Base-by-base conservation (phyloP, 2,797 vertebrate species). In the Platalea minor region DNA sequence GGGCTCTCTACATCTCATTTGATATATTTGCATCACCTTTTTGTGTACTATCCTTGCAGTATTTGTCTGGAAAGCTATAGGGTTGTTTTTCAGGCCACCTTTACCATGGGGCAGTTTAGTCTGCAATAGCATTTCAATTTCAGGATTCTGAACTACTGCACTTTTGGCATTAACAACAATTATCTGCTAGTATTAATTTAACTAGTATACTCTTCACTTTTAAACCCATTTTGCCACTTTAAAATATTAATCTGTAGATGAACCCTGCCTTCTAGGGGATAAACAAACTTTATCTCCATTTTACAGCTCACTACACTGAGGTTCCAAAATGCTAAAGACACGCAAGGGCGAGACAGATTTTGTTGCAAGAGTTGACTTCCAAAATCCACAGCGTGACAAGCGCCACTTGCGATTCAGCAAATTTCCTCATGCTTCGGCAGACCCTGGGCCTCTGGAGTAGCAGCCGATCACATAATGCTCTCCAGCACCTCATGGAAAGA, bases 391-490 rank as follows among this genome's bases (percentile, higher is more conserved):
- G 13, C 6, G 8, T 54, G 33, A 41, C 33, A 76, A 65, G 31
- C 4, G 3, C 9, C 28, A 33, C 6, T 9, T 53, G 26, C 2
- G 4, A 18, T 46, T 76, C 53, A n/a, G 25, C 51, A 45, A 23
- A n/a, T 37, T 78, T 76, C 33, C 15, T 64, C 2, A 2, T 31
- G 26, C 23, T 65, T 53, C 69, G 65, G n/a, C 37, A 24, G 13
- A 53, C 5, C 26, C 12, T 51, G 68, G 25, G 20, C 13, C 53
- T 61, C 31, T 60, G 29, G 45, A 25, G 20, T 11, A 54, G 39
- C 25, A 59, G 43, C 11, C 0, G 1, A 28, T 37, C 53, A n/a
- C 8, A 2, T 24, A 50, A 6, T 0, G 2, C 2, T 79, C 7
- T 12, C 28, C 57, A 41, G 25, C 5, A 4, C 65, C 39, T 57